Conservation (phyloP, 2,888 invertebrate species). For the Drosophila atroscutellata region DNA sequence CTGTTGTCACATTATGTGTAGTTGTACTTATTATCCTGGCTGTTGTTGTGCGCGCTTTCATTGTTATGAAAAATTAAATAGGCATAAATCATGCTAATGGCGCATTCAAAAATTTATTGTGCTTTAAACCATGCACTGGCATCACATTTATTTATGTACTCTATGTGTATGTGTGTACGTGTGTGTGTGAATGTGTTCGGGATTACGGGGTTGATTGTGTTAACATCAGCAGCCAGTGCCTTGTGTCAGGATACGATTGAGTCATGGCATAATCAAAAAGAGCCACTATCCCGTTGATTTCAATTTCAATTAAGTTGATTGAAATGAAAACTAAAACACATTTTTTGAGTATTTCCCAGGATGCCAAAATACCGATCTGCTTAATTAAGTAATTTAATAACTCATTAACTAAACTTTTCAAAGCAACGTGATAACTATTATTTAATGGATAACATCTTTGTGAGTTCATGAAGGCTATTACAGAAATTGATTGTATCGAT, state of each 20-base stretch:
- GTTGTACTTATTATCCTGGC: slow-evolving; percentile 45
- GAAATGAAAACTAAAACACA: slow-evolving; percentile 23
- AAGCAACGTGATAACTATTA: background rate
- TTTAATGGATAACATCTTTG: background rate
- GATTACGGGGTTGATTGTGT: slow-evolving; percentile 39
- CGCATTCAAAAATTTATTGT: slow-evolving; percentile 81
- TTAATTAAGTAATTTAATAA: background rate
- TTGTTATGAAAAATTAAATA: slow-evolving; percentile 81
- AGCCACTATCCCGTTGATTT: slow-evolving; percentile 7
- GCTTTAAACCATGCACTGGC: slow-evolving; percentile 67
- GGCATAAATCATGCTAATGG: slow-evolving; percentile 81
- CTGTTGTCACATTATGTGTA: slow-evolving; percentile 60
- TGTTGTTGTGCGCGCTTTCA: slow-evolving; percentile 51
- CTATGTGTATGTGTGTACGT: slow-evolving; percentile 46
- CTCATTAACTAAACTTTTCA: background rate
- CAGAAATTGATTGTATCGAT: background rate
- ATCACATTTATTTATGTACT: slow-evolving; percentile 66
- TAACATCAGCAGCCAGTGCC: slow-evolving; percentile 18
- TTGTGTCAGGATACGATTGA: slow-evolving; percentile 22
- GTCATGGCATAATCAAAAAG: slow-evolving; percentile 27
- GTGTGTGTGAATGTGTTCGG: slow-evolving; percentile 5
- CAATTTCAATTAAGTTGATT: slow-evolving; percentile 73
- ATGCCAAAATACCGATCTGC: background rate
- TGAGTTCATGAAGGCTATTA: background rate
- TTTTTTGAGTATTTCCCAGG: background rate